phyloP scores from a whole-genome alignment of 1,140 invertebrate genomes.

The Eufriesea mexicana region DNA sequence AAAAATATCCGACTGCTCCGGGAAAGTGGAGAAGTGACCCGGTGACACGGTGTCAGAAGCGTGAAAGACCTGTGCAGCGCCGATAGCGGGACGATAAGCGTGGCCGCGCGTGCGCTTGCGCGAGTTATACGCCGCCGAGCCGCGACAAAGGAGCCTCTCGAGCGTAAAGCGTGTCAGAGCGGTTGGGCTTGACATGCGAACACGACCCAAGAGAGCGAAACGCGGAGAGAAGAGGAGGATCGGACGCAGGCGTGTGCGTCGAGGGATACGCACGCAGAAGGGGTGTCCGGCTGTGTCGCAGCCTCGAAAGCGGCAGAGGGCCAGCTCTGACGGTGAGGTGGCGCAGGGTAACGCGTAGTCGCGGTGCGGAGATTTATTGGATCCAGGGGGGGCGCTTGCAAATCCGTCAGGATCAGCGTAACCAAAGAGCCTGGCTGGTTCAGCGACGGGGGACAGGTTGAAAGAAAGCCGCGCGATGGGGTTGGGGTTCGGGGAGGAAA shows the following conservation, averaged over 20 bases:
- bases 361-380: constrained; percentile 60
- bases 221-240: constrained; percentile 30
- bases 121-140: constrained; percentile 55
- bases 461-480: constrained; percentile 24
- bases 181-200: constrained; percentile 69
- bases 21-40: constrained; percentile 29
- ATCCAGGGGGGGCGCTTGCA: constrained; percentile 47
- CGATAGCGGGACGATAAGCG: constrained; percentile 33
- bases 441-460: not conserved
- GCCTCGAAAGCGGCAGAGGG: constrained; percentile 12
- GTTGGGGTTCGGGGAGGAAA: not conserved
- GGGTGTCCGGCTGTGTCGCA: constrained; percentile 21
- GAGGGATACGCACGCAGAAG: not conserved
- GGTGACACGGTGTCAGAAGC: constrained; percentile 50
- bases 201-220: constrained; percentile 67
- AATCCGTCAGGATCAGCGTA: constrained; percentile 62
- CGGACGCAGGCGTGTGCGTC: constrained; percentile 7
- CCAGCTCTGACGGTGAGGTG: too few relatives aligned
- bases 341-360: constrained; percentile 38
- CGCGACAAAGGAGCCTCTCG: constrained; percentile 67
- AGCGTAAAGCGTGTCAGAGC: constrained; percentile 70
- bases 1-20: not conserved
- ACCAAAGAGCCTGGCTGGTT: constrained; percentile 42
- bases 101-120: constrained; percentile 6
- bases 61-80: not conserved